Conservation (phyloP, 1,140 invertebrate species). For the Idris sp. region DNA sequence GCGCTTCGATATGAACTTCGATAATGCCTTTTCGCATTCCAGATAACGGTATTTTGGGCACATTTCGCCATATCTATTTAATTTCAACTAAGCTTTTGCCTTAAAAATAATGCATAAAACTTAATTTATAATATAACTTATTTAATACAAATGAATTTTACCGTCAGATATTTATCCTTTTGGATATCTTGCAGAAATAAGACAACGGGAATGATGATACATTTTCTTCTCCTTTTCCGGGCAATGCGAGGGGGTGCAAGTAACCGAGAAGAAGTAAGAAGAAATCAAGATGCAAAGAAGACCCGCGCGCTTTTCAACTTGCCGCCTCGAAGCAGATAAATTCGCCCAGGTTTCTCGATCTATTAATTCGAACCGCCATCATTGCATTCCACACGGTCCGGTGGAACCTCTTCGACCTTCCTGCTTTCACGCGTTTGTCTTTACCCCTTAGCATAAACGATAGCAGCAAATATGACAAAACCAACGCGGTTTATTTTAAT, state of each 20-base stretch:
- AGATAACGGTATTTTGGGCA: constrained; percentile 51
- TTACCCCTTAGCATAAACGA: constrained; percentile 27
- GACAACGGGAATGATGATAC: constrained; percentile 33
- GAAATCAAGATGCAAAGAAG: constrained; percentile 75
- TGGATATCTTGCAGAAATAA: constrained; percentile 28
- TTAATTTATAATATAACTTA: too few species aligned
- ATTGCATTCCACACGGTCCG: constrained; percentile 71
- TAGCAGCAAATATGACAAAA: constrained; percentile 56
- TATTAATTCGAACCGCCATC: constrained; percentile 75
- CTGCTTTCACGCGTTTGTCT: constrained; percentile 70
- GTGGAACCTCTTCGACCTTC: constrained; percentile 67
- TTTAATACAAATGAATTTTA: constrained; percentile 13
- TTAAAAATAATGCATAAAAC: too few species aligned
- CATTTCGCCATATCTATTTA: constrained; percentile 43
- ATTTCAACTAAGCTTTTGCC: neutral
- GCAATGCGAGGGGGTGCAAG: constrained; percentile 40
- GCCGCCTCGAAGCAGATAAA: constrained; percentile 75
- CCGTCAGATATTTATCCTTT: constrained; percentile 19
- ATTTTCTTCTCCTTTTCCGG: constrained; percentile 49
- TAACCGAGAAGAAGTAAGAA: constrained; percentile 35
- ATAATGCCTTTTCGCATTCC: constrained; percentile 58
- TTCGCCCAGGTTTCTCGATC: constrained; percentile 75
- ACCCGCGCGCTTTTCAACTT: constrained; percentile 74
- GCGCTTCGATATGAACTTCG: constrained; percentile 52
- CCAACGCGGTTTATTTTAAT: neutral